phyloP scores from a whole-genome alignment of 2,888 invertebrate species.

The Aleiodes alternator region DNA sequence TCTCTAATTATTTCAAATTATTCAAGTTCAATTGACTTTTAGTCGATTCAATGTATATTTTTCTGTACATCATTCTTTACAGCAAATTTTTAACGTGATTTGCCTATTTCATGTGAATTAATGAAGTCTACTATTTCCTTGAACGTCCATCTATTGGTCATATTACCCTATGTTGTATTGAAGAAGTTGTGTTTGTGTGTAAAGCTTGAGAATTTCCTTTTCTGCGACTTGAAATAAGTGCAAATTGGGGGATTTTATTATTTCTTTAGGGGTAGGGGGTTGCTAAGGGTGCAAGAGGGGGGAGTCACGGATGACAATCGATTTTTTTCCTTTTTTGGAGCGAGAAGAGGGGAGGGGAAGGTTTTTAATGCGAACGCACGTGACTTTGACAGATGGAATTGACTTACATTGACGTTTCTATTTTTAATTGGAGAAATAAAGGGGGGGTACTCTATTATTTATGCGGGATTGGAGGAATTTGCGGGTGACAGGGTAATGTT shows the following conservation, averaged over 20 bases:
- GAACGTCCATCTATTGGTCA: too few relatives aligned
- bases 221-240: background rate
- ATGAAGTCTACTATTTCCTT: too few relatives aligned
- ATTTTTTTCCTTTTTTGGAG: background rate
- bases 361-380: background rate
- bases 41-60: too few relatives aligned
- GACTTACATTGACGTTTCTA: slow-evolving; percentile 28
- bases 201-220: background rate
- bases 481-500: background rate
- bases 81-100: too few relatives aligned
- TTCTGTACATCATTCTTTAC: too few relatives aligned
- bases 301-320: too few relatives aligned
- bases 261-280: too few relatives aligned
- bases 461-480: background rate
- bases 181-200: background rate
- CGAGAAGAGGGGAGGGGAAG: background rate
- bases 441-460: background rate
- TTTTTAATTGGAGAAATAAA: slow-evolving; percentile 18
- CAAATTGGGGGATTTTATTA: slow-evolving; percentile 2
- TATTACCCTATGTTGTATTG: too few relatives aligned
- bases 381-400: background rate
- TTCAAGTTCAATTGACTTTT: too few relatives aligned
- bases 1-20: too few relatives aligned
- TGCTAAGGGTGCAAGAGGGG: too few relatives aligned
- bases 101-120: too few relatives aligned